Evolutionary conservation across 2,888 invertebrate species (phyloP).

Genomic region (Troides aeacus): DNA sequence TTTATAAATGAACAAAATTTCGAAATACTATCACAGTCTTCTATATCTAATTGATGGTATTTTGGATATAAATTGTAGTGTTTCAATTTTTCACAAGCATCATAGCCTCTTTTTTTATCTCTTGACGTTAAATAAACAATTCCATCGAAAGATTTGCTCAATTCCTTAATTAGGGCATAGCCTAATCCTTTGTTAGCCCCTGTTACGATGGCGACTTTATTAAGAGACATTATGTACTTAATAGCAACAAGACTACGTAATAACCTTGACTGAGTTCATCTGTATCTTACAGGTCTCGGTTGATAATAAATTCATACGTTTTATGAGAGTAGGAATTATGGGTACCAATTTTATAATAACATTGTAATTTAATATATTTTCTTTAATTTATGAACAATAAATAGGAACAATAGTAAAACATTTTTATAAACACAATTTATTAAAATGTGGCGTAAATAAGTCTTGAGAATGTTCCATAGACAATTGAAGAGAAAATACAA

Average conservation of each 20-base stretch:
- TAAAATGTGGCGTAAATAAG: not conserved
- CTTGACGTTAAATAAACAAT: slow-evolving; percentile 85
- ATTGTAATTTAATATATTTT: too few relatives aligned
- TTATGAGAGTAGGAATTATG: too few relatives aligned
- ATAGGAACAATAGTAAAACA: too few relatives aligned
- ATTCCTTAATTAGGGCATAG: slow-evolving; percentile 81
- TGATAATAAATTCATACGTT: not conserved
- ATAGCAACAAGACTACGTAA: not conserved
- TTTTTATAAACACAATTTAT: too few relatives aligned
- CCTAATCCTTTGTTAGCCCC: slow-evolving; percentile 89
- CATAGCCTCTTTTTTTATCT: slow-evolving; percentile 76
- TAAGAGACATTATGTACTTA: slow-evolving; percentile 40
- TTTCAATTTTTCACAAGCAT: slow-evolving; percentile 79
- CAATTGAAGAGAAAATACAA: not conserved
- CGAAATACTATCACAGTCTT: slow-evolving; percentile 77
- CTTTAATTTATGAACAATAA: too few relatives aligned
- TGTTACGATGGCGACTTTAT: slow-evolving; percentile 78
- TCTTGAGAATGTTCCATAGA: not conserved
- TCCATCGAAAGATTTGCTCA: slow-evolving; percentile 83
- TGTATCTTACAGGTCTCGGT: not conserved
- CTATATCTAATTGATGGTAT: slow-evolving; percentile 86
- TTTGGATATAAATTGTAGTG: slow-evolving; percentile 67
- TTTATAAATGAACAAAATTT: slow-evolving; percentile 77
- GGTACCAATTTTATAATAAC: too few relatives aligned
- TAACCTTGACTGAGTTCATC: not conserved